Base-by-base conservation (phyloP, 2,888 invertebrate genomes). In the Chaitophorus viminalis region DNA sequence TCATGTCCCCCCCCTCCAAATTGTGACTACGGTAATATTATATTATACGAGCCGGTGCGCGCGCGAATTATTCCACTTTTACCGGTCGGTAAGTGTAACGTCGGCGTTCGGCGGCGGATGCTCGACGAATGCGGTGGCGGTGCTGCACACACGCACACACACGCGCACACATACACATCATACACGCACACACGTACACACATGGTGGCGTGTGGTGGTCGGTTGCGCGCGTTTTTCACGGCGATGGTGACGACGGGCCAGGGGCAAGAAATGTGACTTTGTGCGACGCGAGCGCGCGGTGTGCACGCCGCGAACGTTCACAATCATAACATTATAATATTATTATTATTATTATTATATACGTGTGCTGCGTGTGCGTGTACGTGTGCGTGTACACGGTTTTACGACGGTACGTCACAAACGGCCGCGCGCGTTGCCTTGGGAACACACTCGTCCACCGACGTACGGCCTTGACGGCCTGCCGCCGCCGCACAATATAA, bases 371-470 rank as follows among this genome's bases (percentile, higher is more conserved):
- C 6, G 4, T 11, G 54, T 18, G 54, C 54, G 54, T 3, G 76
- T 21, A 46, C 33, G 78, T 60, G 54, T 54, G 31, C 33, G 31
- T 68, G 68, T 29, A 11, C 11, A 9, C 29, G 29, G 78, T 54
- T 60, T 78, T 33, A 78, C 79, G 29, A 65, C 36, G 72, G 72
- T 14, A 72, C 72, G 72, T 72, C 72, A 72, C 72, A 36, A 72
- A 72, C 36, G 36, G 72, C n/a, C n/a, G n/a, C n/a, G n/a, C n/a
- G n/a, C 68, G 81, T 81, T 81, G 81, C 81, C 81, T 11, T 21
- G 81, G 81, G 39, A 81, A 79, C 79, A 29, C 81, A n/a, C 25
- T 33, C 25, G 68, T 29, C 14, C 31, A 68, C 68, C 29, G 68
- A 54, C 68, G n/a, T n/a, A n/a, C n/a, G 29, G 68, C 68, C 68